These are phyloP conservation scores for Bufo gargarizans DNA, from an alignment of 2,113 vertebrate genomes.

Conservation along the genomic window DNA sequence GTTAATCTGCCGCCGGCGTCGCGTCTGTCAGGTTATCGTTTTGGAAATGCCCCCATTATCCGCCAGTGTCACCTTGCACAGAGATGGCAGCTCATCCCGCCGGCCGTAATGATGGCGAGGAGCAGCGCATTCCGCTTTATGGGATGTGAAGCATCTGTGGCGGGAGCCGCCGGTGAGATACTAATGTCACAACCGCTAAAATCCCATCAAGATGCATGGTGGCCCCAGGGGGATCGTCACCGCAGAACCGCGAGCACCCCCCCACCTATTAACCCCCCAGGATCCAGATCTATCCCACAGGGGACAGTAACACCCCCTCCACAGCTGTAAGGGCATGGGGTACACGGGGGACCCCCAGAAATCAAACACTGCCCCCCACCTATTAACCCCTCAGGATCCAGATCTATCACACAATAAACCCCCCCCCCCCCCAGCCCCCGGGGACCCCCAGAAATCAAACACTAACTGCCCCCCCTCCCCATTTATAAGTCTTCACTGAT, in stretches of 20 bases:
- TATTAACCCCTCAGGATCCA: not conserved
- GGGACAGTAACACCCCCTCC: too few species aligned
- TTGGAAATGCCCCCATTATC: not conserved
- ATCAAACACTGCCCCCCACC: too few species aligned
- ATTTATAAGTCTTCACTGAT: too few species aligned
- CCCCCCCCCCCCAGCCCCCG: not conserved
- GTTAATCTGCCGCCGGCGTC: not conserved
- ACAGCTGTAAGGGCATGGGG: too few species aligned
- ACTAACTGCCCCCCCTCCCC: too few species aligned
- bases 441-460: too few species aligned
- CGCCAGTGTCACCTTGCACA: not conserved
- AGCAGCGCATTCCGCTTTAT: not conserved
- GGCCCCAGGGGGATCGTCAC: not conserved
- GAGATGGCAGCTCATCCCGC: not conserved
- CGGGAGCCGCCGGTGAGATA: constrained; percentile 3
- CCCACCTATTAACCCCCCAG: too few species aligned
- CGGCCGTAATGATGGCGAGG: not conserved
- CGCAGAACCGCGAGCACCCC: not conserved
- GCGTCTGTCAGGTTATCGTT: not conserved
- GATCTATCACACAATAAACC: too few species aligned
- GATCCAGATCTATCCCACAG: not conserved
- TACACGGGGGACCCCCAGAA: not conserved
- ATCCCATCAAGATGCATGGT: not conserved
- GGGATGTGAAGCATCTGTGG: constrained; percentile 19
- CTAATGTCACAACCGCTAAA: not conserved